These are phyloP conservation scores for Heptranchias perlo DNA, from an alignment of 2,113 vertebrate genomes.

Conservation along the genomic window DNA sequence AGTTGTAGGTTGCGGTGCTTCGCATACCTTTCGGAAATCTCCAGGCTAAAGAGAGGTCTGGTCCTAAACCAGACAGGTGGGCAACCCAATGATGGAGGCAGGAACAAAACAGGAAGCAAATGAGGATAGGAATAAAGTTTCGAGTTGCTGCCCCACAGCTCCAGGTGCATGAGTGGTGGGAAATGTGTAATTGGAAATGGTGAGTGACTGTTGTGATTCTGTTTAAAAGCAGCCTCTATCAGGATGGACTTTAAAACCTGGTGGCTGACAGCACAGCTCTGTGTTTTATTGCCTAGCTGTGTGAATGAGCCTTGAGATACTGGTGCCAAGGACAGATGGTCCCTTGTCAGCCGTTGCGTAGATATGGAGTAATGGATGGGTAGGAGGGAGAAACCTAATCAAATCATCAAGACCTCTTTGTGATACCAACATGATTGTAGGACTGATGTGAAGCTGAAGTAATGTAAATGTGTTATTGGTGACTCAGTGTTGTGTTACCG, in stretches of 20 bases:
- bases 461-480: conserved; percentile 26
- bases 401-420: conserved; percentile 15
- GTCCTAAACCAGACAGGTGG: background rate
- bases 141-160: background rate
- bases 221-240: background rate
- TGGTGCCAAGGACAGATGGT: background rate
- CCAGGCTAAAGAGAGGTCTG: background rate
- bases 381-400: conserved; percentile 7
- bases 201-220: background rate
- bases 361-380: conserved; percentile 13
- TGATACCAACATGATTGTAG: background rate
- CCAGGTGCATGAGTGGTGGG: too few relatives aligned
- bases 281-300: background rate
- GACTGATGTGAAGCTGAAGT: conserved; percentile 17
- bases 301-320: background rate
- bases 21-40: background rate
- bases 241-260: background rate
- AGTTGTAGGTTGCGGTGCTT: too few relatives aligned
- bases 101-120: background rate
- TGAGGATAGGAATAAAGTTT: background rate
- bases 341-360: conserved; percentile 2
- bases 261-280: background rate
- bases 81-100: background rate
- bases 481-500: conserved; percentile 16
- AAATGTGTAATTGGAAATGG: too few relatives aligned